Percentiles rank a stretch among this genome's conserved stretches.
phyloP scores from a whole-genome alignment of 1,140 invertebrate genomes.

The Mamestra configurata region DNA sequence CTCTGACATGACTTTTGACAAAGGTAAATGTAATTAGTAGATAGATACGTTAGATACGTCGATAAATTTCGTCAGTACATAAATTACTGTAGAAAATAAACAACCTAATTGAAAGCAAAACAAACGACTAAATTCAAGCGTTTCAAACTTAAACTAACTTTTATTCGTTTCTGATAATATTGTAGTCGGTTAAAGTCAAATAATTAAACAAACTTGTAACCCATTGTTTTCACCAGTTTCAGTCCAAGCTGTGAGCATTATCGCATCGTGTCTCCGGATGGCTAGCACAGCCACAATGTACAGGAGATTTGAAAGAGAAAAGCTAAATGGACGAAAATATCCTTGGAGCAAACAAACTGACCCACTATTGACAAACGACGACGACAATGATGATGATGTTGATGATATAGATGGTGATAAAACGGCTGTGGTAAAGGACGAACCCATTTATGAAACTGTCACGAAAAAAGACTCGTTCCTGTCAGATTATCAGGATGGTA shows the following conservation, averaged over 20 bases:
- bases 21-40: slow-evolving; percentile 64
- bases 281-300: slow-evolving; percentile 91
- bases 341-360: slow-evolving; percentile 89
- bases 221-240: slow-evolving; percentile 84
- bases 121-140: too few species aligned
- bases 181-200: not conserved
- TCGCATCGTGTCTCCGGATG: slow-evolving; percentile 90
- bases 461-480: slow-evolving; percentile 62
- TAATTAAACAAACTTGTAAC: not conserved
- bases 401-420: slow-evolving; percentile 10
- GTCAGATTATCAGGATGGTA: slow-evolving; percentile 59
- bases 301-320: slow-evolving; percentile 93
- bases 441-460: slow-evolving; percentile 72
- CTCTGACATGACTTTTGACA: slow-evolving; percentile 72
- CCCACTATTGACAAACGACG: slow-evolving; percentile 46
- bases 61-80: too few species aligned
- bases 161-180: not conserved
- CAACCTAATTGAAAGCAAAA: not conserved
- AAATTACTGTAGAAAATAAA: too few species aligned
- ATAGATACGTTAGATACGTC: too few species aligned
- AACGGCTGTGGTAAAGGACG: slow-evolving; percentile 57
- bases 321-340: slow-evolving; percentile 91
- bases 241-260: slow-evolving; percentile 90
- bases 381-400: slow-evolving; percentile 52
- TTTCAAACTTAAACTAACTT: not conserved